phyloP scores from a whole-genome alignment of 2,113 vertebrate genomes.

The Elanoides forficatus region DNA sequence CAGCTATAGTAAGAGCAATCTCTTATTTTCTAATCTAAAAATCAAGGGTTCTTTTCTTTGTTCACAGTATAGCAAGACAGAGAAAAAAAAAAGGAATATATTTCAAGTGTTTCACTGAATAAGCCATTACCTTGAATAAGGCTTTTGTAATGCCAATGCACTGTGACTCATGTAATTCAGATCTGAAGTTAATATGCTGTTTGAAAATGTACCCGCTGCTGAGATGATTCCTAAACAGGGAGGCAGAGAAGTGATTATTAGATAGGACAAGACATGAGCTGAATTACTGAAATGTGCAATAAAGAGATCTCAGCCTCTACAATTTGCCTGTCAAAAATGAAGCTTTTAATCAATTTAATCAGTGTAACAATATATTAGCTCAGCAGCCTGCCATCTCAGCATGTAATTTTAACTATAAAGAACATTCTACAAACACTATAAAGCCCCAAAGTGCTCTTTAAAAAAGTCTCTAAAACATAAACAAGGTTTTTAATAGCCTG shows the following conservation, averaged over 20 bases:
- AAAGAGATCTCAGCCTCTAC: not conserved
- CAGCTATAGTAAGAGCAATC: not conserved
- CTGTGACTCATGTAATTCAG: constrained; percentile 34
- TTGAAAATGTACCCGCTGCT: constrained; percentile 38
- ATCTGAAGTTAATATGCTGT: constrained; percentile 22
- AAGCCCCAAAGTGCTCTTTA: constrained; percentile 33
- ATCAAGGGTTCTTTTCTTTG: not conserved
- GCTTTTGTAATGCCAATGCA: constrained; percentile 26
- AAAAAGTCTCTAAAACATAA: constrained; percentile 22
- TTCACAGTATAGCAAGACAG: not conserved
- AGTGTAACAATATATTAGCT: constrained; percentile 41
- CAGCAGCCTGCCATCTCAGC: constrained; percentile 16
- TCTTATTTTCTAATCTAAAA: constrained; percentile 22
- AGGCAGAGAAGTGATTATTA: constrained; percentile 41
- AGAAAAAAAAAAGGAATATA: not conserved
- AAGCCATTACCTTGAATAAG: constrained; percentile 6
- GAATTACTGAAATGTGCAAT: constrained; percentile 51
- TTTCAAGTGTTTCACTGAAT: constrained; percentile 20
- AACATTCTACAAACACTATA: constrained; percentile 37
- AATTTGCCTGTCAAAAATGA: constrained; percentile 38
- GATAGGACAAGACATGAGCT: constrained; percentile 56
- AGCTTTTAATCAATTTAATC: constrained; percentile 58
- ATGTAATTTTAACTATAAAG: constrained; percentile 30
- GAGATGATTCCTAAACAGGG: constrained; percentile 41
- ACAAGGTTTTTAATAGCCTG: constrained; percentile 27